A percentile compares a stretch with the other conserved stretches of the same genome.
phyloP scores from a whole-genome alignment of 2,113 vertebrate species.

The Aleadryas rufinucha region DNA sequence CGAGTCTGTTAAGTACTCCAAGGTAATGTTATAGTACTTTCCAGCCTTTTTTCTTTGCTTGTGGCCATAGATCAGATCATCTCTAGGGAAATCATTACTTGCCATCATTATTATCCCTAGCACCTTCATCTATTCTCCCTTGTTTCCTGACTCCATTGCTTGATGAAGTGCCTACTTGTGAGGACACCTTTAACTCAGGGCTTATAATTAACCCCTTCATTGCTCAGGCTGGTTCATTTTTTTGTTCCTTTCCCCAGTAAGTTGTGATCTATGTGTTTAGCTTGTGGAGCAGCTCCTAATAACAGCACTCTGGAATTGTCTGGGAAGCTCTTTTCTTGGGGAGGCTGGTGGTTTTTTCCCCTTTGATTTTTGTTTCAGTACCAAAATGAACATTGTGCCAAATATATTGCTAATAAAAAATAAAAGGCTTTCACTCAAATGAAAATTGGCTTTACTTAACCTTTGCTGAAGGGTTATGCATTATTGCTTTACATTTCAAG shows the following conservation, averaged over 20 bases:
- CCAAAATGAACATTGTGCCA: not conserved
- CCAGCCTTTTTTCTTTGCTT: slow-evolving; percentile 81
- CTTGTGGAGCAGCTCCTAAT: slow-evolving; percentile 6
- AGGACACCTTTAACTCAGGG: slow-evolving; percentile 76
- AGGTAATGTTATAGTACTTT: slow-evolving; percentile 81
- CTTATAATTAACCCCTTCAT: slow-evolving; percentile 79
- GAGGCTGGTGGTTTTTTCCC: not conserved
- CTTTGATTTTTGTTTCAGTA: not conserved
- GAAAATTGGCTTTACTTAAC: slow-evolving; percentile 37
- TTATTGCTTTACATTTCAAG: not conserved
- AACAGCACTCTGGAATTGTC: not conserved
- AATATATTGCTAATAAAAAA: slow-evolving; percentile 10
- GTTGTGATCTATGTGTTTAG: slow-evolving; percentile 17
- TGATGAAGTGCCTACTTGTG: slow-evolving; percentile 84
- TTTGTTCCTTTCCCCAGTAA: not conserved
- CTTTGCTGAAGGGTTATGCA: not conserved
- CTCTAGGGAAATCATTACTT: slow-evolving; percentile 98
- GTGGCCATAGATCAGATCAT: slow-evolving; percentile 92
- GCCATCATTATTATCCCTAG: slow-evolving; percentile 92
- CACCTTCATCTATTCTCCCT: slow-evolving; percentile 89
- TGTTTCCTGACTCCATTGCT: slow-evolving; percentile 86
- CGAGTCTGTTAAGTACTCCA: slow-evolving; percentile 80
- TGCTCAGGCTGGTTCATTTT: slow-evolving; percentile 37
- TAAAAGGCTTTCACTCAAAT: slow-evolving; percentile 41
- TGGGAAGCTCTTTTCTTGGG: not conserved